Evolutionary conservation across 1,140 invertebrate genomes (phyloP), one percentile per base, ranked within the genome.

Genomic region (Caenorhabditis remanei): DNA sequence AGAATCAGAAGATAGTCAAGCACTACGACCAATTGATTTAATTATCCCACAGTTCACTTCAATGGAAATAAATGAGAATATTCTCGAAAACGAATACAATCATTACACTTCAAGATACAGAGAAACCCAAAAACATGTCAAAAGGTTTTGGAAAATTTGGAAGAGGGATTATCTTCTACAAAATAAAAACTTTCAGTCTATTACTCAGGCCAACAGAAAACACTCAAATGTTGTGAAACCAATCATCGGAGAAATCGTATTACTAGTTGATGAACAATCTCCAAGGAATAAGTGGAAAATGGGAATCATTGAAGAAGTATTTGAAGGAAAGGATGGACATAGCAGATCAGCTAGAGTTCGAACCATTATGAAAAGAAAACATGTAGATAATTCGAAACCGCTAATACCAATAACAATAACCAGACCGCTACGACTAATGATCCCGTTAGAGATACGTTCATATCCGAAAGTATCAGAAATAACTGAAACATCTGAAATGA

Each of bases 251-350:
- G 85, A 86, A 83, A 53, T 86, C 2, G 85, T 86, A 14, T 40
- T 86, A 6, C 9, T 86, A 19, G 32, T 87, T 2, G 48, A 85
- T 21, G 85, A 86, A 85, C 11, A 7, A 58, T 6, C 40, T 19
- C 41, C 71, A 2, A 13, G 85, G 4, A 32, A n/a, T 87, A 32
- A 83, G 24, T 86, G 85, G 85, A 86, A 86, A 48, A 13, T 86
- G 8, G 85, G 82, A 8, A 83, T 24, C 2, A 85, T 86, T 16
- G 19, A 6, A n/a, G 79, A 86, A 86, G 7, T 86, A 50, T 14
- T 50, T 13, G n/a, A 65, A 85, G 65, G 84, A 6, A 9, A 13
- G 2, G 84, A 85, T 41, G 46, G 50, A 14, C 16, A 85, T 32
- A 85, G 85, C n/a, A 21, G 84, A 79, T 79, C 84, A 19, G 84